phyloP scores from a whole-genome alignment of 1,140 invertebrate genomes.

The Trichoplusia ni region DNA sequence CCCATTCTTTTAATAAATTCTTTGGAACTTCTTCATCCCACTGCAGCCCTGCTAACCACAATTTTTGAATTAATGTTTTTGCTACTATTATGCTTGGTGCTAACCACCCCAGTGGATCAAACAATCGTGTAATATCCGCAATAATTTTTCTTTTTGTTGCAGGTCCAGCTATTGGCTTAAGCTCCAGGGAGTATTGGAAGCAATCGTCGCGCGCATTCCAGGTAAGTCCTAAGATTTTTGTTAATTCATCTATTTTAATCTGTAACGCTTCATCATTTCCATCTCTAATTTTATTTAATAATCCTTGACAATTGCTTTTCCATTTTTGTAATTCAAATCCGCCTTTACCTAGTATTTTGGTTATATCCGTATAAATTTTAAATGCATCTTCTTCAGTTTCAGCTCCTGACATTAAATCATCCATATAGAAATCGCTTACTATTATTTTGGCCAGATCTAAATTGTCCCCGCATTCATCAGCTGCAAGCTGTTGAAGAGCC shows the following conservation, averaged over 20 bases:
- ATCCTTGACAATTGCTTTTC: conserved; percentile 32
- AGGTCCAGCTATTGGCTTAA: conserved; percentile 21
- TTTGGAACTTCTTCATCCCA: conserved; percentile 53
- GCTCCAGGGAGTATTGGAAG: no score
- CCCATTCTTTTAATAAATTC: conserved; percentile 37
- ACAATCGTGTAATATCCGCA: conserved; percentile 23
- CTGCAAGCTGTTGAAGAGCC: conserved; percentile 50
- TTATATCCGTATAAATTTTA: conserved; percentile 7
- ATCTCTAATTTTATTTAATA: conserved; percentile 27
- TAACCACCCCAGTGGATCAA: conserved; percentile 50
- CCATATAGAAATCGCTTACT: conserved; percentile 28
- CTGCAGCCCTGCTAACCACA: conserved; percentile 45
- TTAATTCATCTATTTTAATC: conserved; percentile 18
- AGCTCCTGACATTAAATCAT: conserved; percentile 25
- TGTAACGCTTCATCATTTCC: conserved; percentile 1
- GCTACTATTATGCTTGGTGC: conserved; percentile 44
- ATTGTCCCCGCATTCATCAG: conserved; percentile 32
- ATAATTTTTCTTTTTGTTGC: conserved; percentile 27
- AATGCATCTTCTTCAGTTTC: conserved; percentile 24
- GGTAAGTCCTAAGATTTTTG: conserved; percentile 37
- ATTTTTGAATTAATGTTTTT: conserved; percentile 52
- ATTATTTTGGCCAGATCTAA: conserved; percentile 23
- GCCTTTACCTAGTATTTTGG: conserved; percentile 1
- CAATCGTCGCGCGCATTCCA: conserved; percentile 23
- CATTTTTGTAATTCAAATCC: conserved; percentile 40